Base-by-base conservation (phyloP, 1,140 invertebrate genomes). In the Plutomurus gul region DNA sequence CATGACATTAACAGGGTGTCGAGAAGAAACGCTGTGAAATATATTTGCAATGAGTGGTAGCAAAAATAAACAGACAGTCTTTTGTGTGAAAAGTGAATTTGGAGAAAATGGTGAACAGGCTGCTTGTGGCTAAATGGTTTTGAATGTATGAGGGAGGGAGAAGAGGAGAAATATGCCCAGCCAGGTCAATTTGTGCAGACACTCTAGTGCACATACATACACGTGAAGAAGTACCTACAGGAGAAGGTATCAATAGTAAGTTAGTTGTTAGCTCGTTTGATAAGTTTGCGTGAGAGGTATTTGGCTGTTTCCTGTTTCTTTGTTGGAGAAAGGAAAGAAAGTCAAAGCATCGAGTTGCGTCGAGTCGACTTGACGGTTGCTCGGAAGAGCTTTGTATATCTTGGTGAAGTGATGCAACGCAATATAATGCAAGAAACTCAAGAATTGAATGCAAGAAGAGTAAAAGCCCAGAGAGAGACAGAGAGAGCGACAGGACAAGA, bases 241-340 rank as follows among this genome's bases (percentile, higher is more conserved):
- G 10, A 2, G 39, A 43, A 43, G 7, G 39, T 43, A 43, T 43
- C 39, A 13, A n/a, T 43, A 10, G 4, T 36, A 65, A 36, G 27
- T 36, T 36, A 18, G 56, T 36, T 36, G 56, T 30, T 65, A 25
- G 51, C 22, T 33, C 51, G 27, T 65, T 27, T 65, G 56, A 65
- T 65, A 65, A 65, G 56, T 65, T 65, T 65, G 56, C 56, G 56
- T 65, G 25, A 33, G 56, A 65, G 56, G n/a, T n/a, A 65, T 65
- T 65, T 65, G 56, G 56, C 56, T 65, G 30, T 65, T 65, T 65
- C 56, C 56, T 65, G 56, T 65, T 65, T 65, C 56, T 65, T 65
- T 65, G 56, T 65, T 27, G 30, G 22, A 56, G 49, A 27, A 56
- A 56, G 22, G 49, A 10, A 43, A n/a, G 51, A 60, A 60, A 65